phyloP scores from a whole-genome alignment of 2,113 vertebrate species.

The Sinocyclocheilus rhinocerous region DNA sequence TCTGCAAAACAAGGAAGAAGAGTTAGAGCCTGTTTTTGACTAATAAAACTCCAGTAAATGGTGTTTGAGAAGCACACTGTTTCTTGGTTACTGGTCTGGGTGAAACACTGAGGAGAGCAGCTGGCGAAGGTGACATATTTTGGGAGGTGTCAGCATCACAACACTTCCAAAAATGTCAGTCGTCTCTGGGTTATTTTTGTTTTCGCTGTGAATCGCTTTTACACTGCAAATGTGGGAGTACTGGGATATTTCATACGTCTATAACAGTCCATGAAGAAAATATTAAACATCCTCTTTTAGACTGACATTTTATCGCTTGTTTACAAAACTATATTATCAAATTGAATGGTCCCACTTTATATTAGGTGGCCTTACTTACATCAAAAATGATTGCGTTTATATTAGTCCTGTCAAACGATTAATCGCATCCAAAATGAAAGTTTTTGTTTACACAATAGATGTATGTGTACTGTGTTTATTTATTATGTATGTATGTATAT shows the following conservation, averaged over 20 bases:
- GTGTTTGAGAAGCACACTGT: slow-evolving; percentile 49
- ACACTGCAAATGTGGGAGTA: slow-evolving; percentile 18
- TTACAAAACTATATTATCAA: neutral
- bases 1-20: slow-evolving; percentile 52
- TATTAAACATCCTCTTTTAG: neutral
- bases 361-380: neutral
- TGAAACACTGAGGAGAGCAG: slow-evolving; percentile 40
- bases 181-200: slow-evolving; percentile 24
- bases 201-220: slow-evolving; percentile 3
- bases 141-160: slow-evolving; percentile 46
- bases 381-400: neutral
- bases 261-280: neutral
- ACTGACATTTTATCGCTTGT: neutral
- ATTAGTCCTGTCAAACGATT: too few relatives aligned
- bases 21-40: slow-evolving; percentile 28
- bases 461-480: too few relatives aligned
- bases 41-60: slow-evolving; percentile 31
- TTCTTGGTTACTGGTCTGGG: slow-evolving; percentile 53
- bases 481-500: too few relatives aligned
- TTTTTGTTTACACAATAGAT: too few relatives aligned
- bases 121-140: slow-evolving; percentile 44
- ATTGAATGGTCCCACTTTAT: neutral
- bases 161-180: slow-evolving; percentile 42
- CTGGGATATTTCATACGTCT: neutral
- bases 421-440: too few relatives aligned